Conservation (phyloP, 2,888 invertebrate genomes). For the Lasioglossum lativentre region DNA sequence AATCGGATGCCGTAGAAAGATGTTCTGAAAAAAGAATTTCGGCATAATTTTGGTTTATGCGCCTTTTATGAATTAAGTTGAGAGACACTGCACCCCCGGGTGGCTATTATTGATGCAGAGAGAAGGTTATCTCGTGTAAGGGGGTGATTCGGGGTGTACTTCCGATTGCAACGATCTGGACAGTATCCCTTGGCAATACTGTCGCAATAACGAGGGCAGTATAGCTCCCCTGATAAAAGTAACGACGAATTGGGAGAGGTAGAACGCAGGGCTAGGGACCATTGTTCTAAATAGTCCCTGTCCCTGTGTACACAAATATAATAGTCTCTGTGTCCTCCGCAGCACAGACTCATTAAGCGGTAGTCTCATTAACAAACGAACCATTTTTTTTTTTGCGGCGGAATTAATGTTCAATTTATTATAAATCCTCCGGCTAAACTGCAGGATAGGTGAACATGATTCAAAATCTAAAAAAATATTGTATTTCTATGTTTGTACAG, state of each 20-base stretch:
- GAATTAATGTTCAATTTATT: background rate
- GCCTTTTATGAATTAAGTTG: conserved; percentile 56
- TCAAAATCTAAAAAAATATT: background rate
- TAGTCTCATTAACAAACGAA: background rate
- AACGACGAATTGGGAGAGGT: conserved; percentile 65
- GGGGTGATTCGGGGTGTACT: conserved; percentile 71
- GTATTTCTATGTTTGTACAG: too few species aligned
- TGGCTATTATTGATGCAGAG: conserved; percentile 75
- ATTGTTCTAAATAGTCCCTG: conserved; percentile 45
- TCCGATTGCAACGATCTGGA: conserved; percentile 67
- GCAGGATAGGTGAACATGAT: background rate
- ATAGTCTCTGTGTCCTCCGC: conserved; percentile 34
- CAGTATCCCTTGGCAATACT: conserved; percentile 32
- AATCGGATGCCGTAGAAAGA: background rate
- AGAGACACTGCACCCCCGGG: conserved; percentile 71
- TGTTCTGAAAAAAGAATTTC: background rate
- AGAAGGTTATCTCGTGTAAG: conserved; percentile 68
- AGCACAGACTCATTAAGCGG: conserved; percentile 69
- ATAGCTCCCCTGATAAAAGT: conserved; percentile 63
- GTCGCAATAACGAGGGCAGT: conserved; percentile 52
- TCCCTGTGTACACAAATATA: conserved; percentile 23
- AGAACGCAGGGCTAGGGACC: conserved; percentile 21
- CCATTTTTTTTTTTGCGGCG: background rate
- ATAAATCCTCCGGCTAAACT: background rate
- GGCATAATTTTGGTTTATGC: background rate